Evolutionary conservation across 2,888 invertebrate genomes (phyloP).

Genomic region (Nymphalis urticae): DNA sequence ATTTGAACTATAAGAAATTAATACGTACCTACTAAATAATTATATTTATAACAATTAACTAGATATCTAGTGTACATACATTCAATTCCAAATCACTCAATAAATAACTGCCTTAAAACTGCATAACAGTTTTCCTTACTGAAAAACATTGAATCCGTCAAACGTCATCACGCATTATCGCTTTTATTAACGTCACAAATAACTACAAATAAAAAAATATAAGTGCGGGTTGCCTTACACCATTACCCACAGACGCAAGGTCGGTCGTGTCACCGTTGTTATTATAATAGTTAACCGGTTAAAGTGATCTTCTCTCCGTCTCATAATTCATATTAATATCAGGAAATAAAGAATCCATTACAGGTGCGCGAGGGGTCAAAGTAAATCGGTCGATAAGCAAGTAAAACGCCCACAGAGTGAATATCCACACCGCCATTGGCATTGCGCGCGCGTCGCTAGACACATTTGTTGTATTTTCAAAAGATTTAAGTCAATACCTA

Average conservation of each 20-base stretch:
- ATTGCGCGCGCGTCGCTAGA: constrained; percentile 60
- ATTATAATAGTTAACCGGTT: constrained; percentile 15
- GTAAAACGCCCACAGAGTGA: constrained; percentile 59
- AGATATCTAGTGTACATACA: background rate
- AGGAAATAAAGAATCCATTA: constrained; percentile 20
- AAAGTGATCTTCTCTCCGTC: constrained; percentile 9
- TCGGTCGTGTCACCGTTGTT: constrained; percentile 20
- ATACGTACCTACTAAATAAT: no score
- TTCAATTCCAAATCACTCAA: background rate
- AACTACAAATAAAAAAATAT: constrained; percentile 20
- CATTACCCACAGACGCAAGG: constrained; percentile 23
- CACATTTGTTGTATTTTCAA: constrained; percentile 38
- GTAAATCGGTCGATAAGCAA: constrained; percentile 52
- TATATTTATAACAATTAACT: background rate
- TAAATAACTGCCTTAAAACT: background rate
- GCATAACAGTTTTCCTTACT: constrained; percentile 5
- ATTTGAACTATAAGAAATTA: no score
- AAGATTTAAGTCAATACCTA: constrained; percentile 21
- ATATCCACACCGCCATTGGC: constrained; percentile 58
- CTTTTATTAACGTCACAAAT: constrained; percentile 17
- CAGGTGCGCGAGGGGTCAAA: constrained; percentile 46
- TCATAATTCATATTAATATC: constrained; percentile 7
- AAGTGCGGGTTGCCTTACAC: constrained; percentile 31
- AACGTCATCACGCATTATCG: constrained; percentile 17
- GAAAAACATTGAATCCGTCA: constrained; percentile 14